Conservation (phyloP, 1,140 invertebrate genomes). For the Diprion similis region DNA sequence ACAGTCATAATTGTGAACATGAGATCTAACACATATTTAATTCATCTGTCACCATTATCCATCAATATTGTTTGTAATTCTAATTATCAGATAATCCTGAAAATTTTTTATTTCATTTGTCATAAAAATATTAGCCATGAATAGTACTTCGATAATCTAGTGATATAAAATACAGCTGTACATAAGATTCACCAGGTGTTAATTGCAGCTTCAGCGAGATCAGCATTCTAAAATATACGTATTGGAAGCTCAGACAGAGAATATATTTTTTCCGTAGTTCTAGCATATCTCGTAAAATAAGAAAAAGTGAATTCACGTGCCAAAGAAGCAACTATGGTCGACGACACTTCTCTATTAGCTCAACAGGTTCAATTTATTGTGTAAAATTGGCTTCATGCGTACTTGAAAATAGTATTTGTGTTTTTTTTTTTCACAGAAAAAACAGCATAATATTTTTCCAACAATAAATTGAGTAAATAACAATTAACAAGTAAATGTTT, state of each 20-base stretch:
- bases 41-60: no score
- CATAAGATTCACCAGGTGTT: not conserved
- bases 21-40: no score
- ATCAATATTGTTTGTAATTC: no score
- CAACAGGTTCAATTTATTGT: not conserved
- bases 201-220: not conserved
- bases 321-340: constrained; percentile 43
- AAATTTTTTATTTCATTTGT: no score
- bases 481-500: no score
- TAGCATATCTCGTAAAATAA: constrained; percentile 18
- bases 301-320: constrained; percentile 60
- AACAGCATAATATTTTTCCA: not conserved
- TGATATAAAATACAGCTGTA: not conserved
- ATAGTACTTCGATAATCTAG: not conserved
- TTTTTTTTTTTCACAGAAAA: no score
- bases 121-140: no score
- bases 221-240: not conserved
- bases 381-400: no score
- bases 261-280: not conserved
- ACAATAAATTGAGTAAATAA: no score
- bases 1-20: no score
- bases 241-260: not conserved
- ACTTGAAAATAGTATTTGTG: no score
- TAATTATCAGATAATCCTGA: no score
- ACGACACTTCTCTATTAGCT: not conserved